Evolutionary conservation across 2,888 invertebrate species (phyloP), one percentile per base, ranked within the genome.

Genomic region (Cheilosia vulpina): DNA sequence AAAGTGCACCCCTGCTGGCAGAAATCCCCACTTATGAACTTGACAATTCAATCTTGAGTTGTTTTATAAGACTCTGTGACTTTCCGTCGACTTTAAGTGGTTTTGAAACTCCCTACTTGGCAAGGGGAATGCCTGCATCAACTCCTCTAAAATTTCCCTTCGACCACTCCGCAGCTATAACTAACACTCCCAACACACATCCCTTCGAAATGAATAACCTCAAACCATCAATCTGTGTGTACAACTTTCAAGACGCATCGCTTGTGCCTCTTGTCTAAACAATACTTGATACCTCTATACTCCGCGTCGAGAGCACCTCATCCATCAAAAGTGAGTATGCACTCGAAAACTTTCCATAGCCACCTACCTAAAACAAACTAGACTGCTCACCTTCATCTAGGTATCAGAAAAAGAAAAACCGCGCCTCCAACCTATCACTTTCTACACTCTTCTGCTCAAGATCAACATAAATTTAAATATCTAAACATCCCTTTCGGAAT

Each of bases 401-500:
- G n/a, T 17, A 38, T 13, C 4, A 38, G 9, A 38, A 38, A 38
- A 38, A 38, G 13, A 47, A 47, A 47, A 47, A 47, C 45, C 17
- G 17, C 17, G 17, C 45, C 17, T 47, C 17, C 17, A 6, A 24
- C 15, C 19, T 78, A 80, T 80, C 81, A 76, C 66, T 66, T 81
- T 52, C 60, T 41, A 57, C 50, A 21, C 43, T 52, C 65, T 45
- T 41, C 60, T 60, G 9, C 73, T 43, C 53, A 83, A 65, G 73
- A 84, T 69, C 79, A 80, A 84, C 75, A 69, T 27, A 75, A 79
- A 80, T 79, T 84, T 84, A 84, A 84, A 80, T 80, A 80, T 84
- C 83, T 75, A 84, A 84, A 84, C 83, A 80, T 82, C 58, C 63
- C 79, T 68, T 75, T 45, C 47, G 47, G 55, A 84, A 84, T 84